Evolutionary conservation across 2,113 vertebrate species (phyloP).

Genomic region (Manacus vitellinus): DNA sequence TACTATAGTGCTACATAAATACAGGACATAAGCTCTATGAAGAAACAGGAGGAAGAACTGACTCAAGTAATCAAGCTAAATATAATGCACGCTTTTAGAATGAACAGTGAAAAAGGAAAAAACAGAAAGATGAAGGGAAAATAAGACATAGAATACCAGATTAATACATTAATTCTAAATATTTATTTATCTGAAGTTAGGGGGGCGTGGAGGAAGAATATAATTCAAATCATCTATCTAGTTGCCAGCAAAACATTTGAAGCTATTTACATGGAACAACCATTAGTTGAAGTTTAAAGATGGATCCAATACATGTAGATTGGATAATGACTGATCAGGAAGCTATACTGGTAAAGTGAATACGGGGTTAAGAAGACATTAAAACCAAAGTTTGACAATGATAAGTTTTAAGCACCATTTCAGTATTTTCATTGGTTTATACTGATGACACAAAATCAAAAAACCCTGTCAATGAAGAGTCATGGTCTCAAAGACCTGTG

Average conservation of each 20-base stretch:
- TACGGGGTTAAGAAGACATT: not conserved
- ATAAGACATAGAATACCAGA: not conserved
- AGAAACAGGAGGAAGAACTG: not conserved
- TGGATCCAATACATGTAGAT: not conserved
- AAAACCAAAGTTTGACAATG: not conserved
- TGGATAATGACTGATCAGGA: not conserved
- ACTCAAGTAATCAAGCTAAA: not conserved
- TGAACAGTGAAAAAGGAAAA: not conserved
- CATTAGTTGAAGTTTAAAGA: not conserved
- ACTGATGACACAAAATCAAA: not conserved
- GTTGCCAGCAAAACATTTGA: not conserved
- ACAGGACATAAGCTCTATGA: not conserved
- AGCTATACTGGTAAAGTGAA: not conserved
- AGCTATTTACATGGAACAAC: not conserved
- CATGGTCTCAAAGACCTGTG: not conserved
- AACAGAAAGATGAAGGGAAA: not conserved
- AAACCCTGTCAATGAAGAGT: not conserved
- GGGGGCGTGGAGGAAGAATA: not conserved
- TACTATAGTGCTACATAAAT: not conserved
- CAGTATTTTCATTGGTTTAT: not conserved
- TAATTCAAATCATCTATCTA: not conserved
- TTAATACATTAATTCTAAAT: not conserved
- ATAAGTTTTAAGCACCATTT: not conserved
- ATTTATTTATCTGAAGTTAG: not conserved
- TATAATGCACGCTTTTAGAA: not conserved